Conservation (phyloP, 2,888 invertebrate species). For the Melanotus villosus region DNA sequence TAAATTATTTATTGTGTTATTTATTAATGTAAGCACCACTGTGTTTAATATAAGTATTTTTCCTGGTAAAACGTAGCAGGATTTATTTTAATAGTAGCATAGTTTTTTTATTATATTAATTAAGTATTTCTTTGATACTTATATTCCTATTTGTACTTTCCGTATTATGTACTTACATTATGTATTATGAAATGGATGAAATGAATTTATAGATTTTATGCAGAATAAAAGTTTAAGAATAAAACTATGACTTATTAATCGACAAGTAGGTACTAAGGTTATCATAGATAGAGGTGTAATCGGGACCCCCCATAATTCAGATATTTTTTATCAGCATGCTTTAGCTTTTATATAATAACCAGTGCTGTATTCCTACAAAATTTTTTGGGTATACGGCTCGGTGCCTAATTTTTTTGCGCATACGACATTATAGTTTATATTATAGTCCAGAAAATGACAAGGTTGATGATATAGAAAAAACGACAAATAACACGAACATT, state of each 20-base stretch:
- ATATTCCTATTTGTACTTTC: slow-evolving; percentile 8
- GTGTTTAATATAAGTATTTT: slow-evolving; percentile 16
- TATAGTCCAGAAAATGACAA: too few species aligned
- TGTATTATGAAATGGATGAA: slow-evolving; percentile 15
- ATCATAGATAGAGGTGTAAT: too few species aligned
- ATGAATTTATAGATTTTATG: slow-evolving; percentile 24
- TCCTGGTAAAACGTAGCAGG: neutral
- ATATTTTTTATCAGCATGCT: too few species aligned
- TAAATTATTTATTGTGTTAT: slow-evolving; percentile 14
- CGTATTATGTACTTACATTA: slow-evolving; percentile 25
- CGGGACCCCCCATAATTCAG: too few species aligned
- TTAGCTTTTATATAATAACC: too few species aligned
- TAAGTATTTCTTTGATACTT: neutral
- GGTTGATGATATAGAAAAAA: too few species aligned
- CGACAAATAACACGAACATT: too few species aligned
- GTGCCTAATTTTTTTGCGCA: too few species aligned
- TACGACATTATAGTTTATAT: too few species aligned
- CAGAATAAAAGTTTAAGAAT: slow-evolving; percentile 1
- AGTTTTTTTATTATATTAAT: neutral
- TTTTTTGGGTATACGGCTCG: too few species aligned
- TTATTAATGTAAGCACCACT: slow-evolving; percentile 11
- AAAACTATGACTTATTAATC: neutral
- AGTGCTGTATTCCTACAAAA: too few species aligned
- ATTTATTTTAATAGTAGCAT: neutral
- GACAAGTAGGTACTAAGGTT: too few species aligned